phyloP scores from a whole-genome alignment of 1,140 invertebrate genomes.

The Drusus annulatus region DNA sequence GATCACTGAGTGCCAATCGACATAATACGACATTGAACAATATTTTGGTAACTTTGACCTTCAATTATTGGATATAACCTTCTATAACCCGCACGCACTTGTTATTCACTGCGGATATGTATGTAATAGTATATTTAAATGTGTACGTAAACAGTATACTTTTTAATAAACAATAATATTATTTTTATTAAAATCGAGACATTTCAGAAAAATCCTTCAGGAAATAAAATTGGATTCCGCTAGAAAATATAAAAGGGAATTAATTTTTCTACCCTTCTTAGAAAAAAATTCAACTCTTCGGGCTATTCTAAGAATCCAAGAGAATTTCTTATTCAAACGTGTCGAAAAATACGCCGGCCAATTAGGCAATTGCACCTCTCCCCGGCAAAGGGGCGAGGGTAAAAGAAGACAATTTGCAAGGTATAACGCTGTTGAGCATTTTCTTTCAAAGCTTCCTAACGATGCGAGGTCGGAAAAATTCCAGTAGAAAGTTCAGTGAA shows the following conservation, averaged over 20 bases:
- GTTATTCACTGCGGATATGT: too few species aligned
- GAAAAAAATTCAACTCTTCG: not conserved
- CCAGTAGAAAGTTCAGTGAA: constrained; percentile 4
- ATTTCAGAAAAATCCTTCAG: not conserved
- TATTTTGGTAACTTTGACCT: too few species aligned
- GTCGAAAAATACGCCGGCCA: not conserved
- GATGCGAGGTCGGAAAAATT: constrained; percentile 1
- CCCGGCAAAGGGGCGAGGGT: not conserved
- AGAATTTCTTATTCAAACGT: constrained; percentile 1
- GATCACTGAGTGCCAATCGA: too few species aligned
- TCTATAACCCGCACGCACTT: too few species aligned
- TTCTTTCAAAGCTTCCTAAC: constrained; percentile 25
- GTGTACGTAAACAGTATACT: too few species aligned
- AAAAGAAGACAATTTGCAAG: constrained; percentile 16
- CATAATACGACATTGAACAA: too few species aligned
- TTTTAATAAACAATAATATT: too few species aligned
- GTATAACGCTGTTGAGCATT: constrained; percentile 5
- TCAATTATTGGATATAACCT: too few species aligned
- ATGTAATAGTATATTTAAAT: too few species aligned
- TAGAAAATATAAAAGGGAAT: not conserved
- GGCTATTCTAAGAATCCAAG: not conserved
- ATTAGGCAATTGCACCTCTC: constrained; percentile 24
- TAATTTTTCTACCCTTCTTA: not conserved
- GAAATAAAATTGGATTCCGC: not conserved
- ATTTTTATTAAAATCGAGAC: not conserved